Evolutionary conservation across 2,797 vertebrate species (phyloP), one percentile per base, ranked within the genome.

Genomic region (Sibirionetta formosa): DNA sequence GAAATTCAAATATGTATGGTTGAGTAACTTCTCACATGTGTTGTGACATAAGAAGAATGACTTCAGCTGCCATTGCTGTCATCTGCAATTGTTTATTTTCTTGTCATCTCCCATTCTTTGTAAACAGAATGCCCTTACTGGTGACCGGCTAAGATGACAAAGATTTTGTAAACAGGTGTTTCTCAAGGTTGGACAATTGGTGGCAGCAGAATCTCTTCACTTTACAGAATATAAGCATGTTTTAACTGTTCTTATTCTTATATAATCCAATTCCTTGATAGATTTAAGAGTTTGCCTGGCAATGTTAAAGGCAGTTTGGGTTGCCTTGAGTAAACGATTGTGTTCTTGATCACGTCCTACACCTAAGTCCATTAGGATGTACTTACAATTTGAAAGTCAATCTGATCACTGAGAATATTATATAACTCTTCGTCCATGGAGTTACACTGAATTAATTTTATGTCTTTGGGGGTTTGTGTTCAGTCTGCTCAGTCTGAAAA

Each of bases 1-100:
- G 73, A 84, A 90, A 95, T 79, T 76, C 60, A 63, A 18, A 66
- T 90, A 66, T 82, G 2, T 70, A 11, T 79, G 54, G 38, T 88
- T 95, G 46, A 90, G 13, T 92, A 82, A 88, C 60, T 96, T 90
- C 70, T 92, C 66, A 44, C 68, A 61, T 84, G 70, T 88, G 75
- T 44, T 88, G 31, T 68, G 78, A 63, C 51, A 48, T 53, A 68
- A 86, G 73, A 77, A 80, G n/a, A 86, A 51, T 36, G 46, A 35
- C 64, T 93, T 90, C 63, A 72, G 31, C 36, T 94, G 82, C 23
- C 27, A 6, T 65, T 86, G 46, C 50, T 86, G 11, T 78, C 42
- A 82, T 58, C 81, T 90, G 75, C 68, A 77, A 6, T 58, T 82
- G 14, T 84, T 92, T 84, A 82, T 82, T 93, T 82, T 58, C 79